Percentiles rank a stretch among this genome's conserved stretches.
Evolutionary conservation across 2,113 vertebrate genomes (phyloP).

Genomic region (Eolophus roseicapilla): DNA sequence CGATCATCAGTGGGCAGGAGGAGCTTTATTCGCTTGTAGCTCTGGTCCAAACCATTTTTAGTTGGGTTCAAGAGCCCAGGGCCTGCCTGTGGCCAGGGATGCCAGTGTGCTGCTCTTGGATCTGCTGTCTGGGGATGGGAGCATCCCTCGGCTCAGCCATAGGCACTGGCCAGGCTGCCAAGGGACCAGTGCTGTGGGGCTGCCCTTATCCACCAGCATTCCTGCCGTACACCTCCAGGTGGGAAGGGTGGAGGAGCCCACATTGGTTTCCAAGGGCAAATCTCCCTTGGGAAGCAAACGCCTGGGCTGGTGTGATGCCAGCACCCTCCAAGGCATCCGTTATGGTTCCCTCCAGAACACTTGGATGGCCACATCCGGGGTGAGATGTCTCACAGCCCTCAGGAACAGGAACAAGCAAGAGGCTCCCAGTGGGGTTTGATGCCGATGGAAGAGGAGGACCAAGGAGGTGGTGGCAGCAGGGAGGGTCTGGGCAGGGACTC

Average conservation of each 20-base stretch:
- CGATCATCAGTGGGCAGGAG: fast-evolving
- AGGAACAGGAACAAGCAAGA: background rate
- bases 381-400: background rate
- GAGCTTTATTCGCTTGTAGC: background rate
- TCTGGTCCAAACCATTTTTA: background rate
- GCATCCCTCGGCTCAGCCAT: fast-evolving
- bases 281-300: background rate
- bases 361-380: fast-evolving
- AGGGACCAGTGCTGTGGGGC: background rate
- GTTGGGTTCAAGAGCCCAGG: constrained; percentile 16
- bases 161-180: background rate
- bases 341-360: background rate
- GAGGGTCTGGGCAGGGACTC: background rate
- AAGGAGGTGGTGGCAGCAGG: background rate
- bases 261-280: background rate
- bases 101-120: background rate
- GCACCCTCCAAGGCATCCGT: background rate
- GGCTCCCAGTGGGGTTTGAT: background rate
- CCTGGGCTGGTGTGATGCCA: background rate
- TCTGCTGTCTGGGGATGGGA: background rate
- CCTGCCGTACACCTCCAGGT: fast-evolving
- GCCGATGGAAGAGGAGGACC: background rate
- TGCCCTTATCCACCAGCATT: background rate
- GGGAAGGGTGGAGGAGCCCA: background rate
- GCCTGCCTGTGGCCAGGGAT: background rate